phyloP scores from a whole-genome alignment of 2,113 vertebrate species.

The Sylvia atricapilla region DNA sequence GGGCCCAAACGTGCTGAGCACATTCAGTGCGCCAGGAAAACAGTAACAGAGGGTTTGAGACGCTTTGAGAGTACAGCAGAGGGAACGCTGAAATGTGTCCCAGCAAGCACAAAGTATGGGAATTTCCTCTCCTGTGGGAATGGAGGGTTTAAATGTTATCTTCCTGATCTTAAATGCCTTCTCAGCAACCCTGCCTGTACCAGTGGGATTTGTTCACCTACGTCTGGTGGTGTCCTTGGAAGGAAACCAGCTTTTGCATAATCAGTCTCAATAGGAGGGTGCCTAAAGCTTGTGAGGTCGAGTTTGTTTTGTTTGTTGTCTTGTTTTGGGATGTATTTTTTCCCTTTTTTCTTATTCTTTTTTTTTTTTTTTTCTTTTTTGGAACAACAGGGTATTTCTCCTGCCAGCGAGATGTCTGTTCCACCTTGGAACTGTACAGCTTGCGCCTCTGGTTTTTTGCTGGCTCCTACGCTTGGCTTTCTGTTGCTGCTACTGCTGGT shows the following conservation, averaged over 20 bases:
- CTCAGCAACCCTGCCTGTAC: not conserved
- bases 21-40: fast-evolving
- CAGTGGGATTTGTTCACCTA: not conserved
- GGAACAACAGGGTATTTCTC: not conserved
- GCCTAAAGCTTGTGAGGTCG: not conserved
- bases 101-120: not conserved
- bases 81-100: not conserved
- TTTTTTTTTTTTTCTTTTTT: not conserved
- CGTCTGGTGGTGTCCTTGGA: not conserved
- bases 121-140: not conserved
- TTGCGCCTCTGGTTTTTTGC: not conserved
- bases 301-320: not conserved
- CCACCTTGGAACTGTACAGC: not conserved
- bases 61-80: not conserved
- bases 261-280: not conserved
- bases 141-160: not conserved
- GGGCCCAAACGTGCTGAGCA: not conserved
- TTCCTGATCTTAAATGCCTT: not conserved
- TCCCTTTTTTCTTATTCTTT: not conserved
- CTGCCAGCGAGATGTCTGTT: not conserved
- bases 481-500: constrained; percentile 1
- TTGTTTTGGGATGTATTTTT: not conserved
- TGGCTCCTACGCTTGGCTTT: constrained; percentile 9
- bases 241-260: not conserved
- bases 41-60: not conserved